Percentiles rank a stretch among this genome's conserved stretches.
Evolutionary conservation across 2,797 vertebrate species (phyloP).

Genomic region (Sebastes taczanowskii): DNA sequence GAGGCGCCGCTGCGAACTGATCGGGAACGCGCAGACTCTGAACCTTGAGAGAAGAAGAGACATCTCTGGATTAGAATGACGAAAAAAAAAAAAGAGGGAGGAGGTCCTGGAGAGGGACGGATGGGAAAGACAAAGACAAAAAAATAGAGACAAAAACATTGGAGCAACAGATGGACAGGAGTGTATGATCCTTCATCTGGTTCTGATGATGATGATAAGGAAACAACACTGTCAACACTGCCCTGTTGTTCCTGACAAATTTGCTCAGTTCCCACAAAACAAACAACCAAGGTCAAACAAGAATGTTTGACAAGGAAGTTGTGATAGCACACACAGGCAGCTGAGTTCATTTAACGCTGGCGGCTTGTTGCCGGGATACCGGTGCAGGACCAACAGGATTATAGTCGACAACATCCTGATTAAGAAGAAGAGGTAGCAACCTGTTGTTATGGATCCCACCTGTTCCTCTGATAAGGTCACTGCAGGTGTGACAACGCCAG

Average conservation of each 20-base stretch:
- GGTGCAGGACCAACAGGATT: not conserved
- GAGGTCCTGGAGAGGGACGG: not conserved
- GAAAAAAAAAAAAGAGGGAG: not conserved
- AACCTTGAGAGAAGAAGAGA: slow-evolving; percentile 74
- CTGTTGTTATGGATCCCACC: slow-evolving; percentile 34
- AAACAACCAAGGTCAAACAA: slow-evolving; percentile 50
- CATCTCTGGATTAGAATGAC: not conserved
- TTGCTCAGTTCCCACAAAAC: slow-evolving; percentile 26
- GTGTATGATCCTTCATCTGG: not conserved
- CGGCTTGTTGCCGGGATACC: slow-evolving; percentile 59
- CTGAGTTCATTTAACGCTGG: slow-evolving; percentile 10
- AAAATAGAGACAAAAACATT: not conserved
- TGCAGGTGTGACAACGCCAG: not conserved
- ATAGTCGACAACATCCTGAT: not conserved
- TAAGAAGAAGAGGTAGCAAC: not conserved
- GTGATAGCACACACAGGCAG: slow-evolving; percentile 26
- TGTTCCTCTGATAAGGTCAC: not conserved
- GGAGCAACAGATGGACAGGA: not conserved
- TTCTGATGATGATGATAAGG: not conserved
- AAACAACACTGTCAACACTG: not conserved
- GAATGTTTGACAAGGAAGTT: slow-evolving; percentile 24
- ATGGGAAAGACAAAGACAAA: not conserved
- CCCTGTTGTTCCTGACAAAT: not conserved
- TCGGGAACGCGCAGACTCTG: slow-evolving; percentile 90
- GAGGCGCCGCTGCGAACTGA: slow-evolving; percentile 93